Evolutionary conservation across 2,888 invertebrate species (phyloP).

Genomic region (Chymomyza procnemis): DNA sequence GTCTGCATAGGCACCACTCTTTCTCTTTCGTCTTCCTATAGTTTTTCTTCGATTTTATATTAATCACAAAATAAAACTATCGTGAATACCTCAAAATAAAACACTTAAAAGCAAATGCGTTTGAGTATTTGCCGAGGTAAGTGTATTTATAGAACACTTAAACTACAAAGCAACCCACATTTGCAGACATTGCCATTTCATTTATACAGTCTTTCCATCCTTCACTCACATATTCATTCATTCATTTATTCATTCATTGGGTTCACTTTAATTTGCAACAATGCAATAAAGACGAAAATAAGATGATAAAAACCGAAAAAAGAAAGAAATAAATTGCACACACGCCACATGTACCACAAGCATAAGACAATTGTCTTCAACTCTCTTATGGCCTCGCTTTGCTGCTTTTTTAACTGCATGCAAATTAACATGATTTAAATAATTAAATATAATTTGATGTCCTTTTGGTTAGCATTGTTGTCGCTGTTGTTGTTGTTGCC

Average conservation of each 20-base stretch:
- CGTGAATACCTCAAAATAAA: neutral
- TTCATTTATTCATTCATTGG: neutral
- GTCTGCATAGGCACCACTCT: no score
- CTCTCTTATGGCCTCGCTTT: neutral
- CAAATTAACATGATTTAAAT: conserved; percentile 71
- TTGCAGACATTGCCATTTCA: conserved; percentile 2
- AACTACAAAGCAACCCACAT: conserved; percentile 19
- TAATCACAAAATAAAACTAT: neutral
- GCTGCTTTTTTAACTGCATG: conserved; percentile 48
- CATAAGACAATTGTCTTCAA: conserved; percentile 8
- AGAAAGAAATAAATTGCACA: conserved; percentile 38
- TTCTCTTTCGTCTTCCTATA: no score
- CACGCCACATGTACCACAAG: conserved; percentile 12
- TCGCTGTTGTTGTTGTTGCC: neutral
- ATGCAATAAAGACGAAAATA: conserved; percentile 17
- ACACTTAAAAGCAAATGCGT: neutral
- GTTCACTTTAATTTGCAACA: conserved; percentile 35
- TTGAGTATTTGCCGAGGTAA: conserved; percentile 40
- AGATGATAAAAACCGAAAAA: conserved; percentile 26
- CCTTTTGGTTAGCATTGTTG: conserved; percentile 42
- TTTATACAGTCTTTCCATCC: no score
- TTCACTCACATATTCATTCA: neutral
- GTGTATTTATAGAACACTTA: conserved; percentile 43
- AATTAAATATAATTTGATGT: conserved; percentile 71
- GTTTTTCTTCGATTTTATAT: no score